Conservation (phyloP, 2,888 invertebrate genomes). For the Acleris literana region DNA sequence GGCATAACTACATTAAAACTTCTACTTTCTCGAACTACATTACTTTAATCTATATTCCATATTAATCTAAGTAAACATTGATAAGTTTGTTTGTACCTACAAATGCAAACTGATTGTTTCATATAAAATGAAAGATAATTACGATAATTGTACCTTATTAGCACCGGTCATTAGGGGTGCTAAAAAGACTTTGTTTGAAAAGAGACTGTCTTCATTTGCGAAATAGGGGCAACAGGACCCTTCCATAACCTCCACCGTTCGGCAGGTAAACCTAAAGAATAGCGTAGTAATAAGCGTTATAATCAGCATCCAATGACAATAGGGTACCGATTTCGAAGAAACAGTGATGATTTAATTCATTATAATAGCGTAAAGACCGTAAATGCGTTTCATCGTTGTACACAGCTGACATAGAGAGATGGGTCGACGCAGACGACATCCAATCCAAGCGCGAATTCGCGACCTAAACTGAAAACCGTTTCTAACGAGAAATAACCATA, state of each 20-base stretch:
- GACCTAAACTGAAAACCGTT: conserved; percentile 44
- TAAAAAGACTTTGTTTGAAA: conserved; percentile 66
- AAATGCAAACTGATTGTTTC: conserved; percentile 39
- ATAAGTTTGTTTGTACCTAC: conserved; percentile 66
- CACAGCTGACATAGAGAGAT: conserved; percentile 82
- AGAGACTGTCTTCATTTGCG: conserved; percentile 69
- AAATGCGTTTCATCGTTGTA: conserved; percentile 82
- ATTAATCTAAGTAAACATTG: conserved; percentile 71
- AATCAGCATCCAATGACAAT: conserved; percentile 47
- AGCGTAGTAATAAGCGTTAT: conserved; percentile 54
- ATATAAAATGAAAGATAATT: conserved; percentile 43
- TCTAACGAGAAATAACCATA: conserved; percentile 47
- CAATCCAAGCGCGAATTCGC: conserved; percentile 72
- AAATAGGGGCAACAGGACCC: conserved; percentile 70
- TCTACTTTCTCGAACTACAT: conserved; percentile 33
- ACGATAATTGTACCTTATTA: conserved; percentile 66
- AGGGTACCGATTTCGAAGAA: conserved; percentile 52
- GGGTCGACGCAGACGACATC: conserved; percentile 67
- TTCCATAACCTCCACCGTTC: conserved; percentile 80
- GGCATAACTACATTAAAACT: background rate
- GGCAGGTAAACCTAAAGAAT: conserved; percentile 72
- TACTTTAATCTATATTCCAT: conserved; percentile 49
- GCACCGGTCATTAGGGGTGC: conserved; percentile 75
- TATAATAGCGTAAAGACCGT: conserved; percentile 59
- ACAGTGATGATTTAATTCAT: conserved; percentile 75